Base-by-base conservation (phyloP, 2,888 invertebrate genomes). In the Nephrotoma flavescens region DNA sequence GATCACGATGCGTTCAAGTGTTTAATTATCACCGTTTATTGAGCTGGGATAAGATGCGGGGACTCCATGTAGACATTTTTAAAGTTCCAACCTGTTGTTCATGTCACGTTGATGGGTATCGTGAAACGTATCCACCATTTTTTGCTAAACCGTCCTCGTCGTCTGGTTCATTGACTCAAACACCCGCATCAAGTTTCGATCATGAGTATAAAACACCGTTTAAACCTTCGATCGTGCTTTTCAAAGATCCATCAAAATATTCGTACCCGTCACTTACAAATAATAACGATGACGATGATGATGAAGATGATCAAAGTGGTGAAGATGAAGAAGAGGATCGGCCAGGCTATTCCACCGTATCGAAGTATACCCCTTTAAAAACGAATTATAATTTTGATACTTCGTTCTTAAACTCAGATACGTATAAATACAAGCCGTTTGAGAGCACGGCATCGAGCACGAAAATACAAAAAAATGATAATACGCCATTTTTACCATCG, bases 11-110 rank as follows among this genome's bases (percentile, higher is more conserved):
- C 90, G 93, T 95, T 1, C 97, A 97, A 92, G 95, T 97, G 0
- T 96, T 96, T 90, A 96, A 96, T 89, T 96, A 96, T 89, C 96
- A 97, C 89, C 93, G 96, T 5, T 92, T 97, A 0, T 90, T 97
- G 4, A 96, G 96, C 0, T 97, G 96, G 96, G 96, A 96, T 89
- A 94, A 95, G 88, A 94, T 94, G 87, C 93, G 95, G 86, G 96
- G 96, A 9, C 93, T 96, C 0, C 96, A 96, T 88, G 96, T 96
- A 93, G 96, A 96, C 89, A 96, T 96, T 87, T 96, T 96, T 89
- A 96, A 96, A 93, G 96, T 95, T 0, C 96, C 96, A 42, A 96
- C 96, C 0, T 96, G 96, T 89, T 96, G 96, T 89, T 95, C 96
- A 3, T 96, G 96, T 89, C 96, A 96, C 90, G 94, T 96, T 11